Conservation (phyloP, 2,113 vertebrate species). For the Forbesichthys papilliferus region DNA sequence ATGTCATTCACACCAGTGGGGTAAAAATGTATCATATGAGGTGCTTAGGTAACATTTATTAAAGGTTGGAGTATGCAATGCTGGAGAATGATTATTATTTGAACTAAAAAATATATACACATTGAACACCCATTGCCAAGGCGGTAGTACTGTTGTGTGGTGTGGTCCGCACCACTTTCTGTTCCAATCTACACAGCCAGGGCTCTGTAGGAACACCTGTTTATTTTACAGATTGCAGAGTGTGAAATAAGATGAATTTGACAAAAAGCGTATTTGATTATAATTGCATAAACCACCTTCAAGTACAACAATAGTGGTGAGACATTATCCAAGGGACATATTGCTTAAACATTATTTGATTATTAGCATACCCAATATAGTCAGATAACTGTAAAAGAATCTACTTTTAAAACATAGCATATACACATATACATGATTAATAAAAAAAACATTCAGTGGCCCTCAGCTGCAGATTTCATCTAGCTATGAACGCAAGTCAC, state of each 20-base stretch:
- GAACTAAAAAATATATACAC: no score
- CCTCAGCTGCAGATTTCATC: constrained; percentile 42
- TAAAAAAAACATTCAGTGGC: constrained; percentile 57
- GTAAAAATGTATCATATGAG: constrained; percentile 16
- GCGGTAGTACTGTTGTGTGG: no score
- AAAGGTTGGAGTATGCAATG: no score
- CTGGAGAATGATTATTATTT: no score
- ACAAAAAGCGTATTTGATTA: no score
- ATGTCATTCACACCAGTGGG: constrained; percentile 32
- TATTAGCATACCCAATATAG: constrained; percentile 26
- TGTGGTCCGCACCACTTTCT: no score
- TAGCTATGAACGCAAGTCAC: constrained; percentile 54
- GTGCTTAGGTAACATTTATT: constrained; percentile 3
- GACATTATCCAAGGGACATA: constrained; percentile 21
- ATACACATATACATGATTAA: constrained; percentile 28
- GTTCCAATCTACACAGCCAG: no score
- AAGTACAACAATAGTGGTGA: constrained; percentile 1
- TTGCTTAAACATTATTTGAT: constrained; percentile 20
- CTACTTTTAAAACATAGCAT: constrained; percentile 60
- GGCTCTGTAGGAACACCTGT: no score
- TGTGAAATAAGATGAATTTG: no score
- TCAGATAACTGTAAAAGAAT: constrained; percentile 1
- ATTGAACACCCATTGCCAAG: no score
- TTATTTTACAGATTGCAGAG: no score
- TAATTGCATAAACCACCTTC: no score